Evolutionary conservation across 2,113 vertebrate genomes (phyloP), one percentile per base, ranked within the genome.

Genomic region (Callopanchax toddi): DNA sequence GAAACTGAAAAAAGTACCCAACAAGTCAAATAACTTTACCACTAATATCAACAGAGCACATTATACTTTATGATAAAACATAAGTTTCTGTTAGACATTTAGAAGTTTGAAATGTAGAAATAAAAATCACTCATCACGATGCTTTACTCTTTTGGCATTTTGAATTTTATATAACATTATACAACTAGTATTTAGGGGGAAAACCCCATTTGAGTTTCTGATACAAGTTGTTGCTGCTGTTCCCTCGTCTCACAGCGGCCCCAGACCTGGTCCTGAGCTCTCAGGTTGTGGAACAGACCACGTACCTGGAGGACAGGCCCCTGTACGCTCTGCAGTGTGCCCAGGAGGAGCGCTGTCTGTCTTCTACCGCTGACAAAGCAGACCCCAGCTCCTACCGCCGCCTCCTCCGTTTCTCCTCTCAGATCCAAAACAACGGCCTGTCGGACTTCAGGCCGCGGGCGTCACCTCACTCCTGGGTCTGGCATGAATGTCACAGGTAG

Each of bases 401-500:
- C 60, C 94, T 98, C 0, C 92, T 98, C 7, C 95, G 97, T 55
- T 98, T 99, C 91, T 97, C 96, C 85, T 98, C 97, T 3, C 95
- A 96, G 89, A 97, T 98, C 88, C 95, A 97, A 85, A 99, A 99
- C 92, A 95, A 95, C 0, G 97, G 97, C 1, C 94, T 93, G 79
- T 88, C 95, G 0, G 96, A 99, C 76, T 99, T 99, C 91, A 89
- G 94, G 2, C 97, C 97, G 7, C 93, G 92, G 50, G 91, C 92
- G 0, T 94, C 93, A 0, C 95, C 94, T 73, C 94, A 99, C 0
- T 91, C 94, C 4, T 98, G 97, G 97, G 74, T 95, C 79, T 98
- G 97, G 97, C 97, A 98, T 0, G 97, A 98, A 67, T 98, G 97
- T 20, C 97, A 98, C 91, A 93, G 96, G 97, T 94, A 62, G 80